Conservation (phyloP, 2,888 invertebrate species). For the Clunio marinus region DNA sequence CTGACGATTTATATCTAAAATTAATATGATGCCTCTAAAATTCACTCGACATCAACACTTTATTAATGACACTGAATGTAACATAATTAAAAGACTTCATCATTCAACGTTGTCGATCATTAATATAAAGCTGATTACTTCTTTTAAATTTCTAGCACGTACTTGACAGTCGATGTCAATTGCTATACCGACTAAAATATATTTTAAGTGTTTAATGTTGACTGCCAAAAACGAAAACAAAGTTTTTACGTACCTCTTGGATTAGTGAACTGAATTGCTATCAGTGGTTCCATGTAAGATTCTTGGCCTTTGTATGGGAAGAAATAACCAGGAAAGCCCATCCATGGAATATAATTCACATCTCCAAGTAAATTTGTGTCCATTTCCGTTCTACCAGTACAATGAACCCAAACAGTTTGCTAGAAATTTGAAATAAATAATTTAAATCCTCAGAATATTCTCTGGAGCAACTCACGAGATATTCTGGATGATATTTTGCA, state of each 20-base stretch:
- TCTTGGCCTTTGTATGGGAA: slow-evolving; percentile 56
- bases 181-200: neutral
- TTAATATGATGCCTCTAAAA: too few species aligned
- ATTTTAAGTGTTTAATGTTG: neutral
- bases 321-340: slow-evolving; percentile 56
- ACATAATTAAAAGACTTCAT: too few species aligned
- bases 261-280: slow-evolving; percentile 55
- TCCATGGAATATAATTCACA: slow-evolving; percentile 55
- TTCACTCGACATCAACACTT: too few species aligned
- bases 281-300: slow-evolving; percentile 57
- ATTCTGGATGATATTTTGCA: neutral
- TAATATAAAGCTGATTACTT: neutral
- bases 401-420: slow-evolving; percentile 59
- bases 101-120: too few species aligned
- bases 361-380: slow-evolving; percentile 62
- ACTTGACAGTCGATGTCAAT: neutral
- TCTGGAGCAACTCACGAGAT: neutral
- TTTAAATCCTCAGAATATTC: neutral
- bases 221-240: neutral
- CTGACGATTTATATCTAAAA: too few species aligned
- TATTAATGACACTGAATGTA: too few species aligned
- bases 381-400: slow-evolving; percentile 61
- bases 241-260: slow-evolving; percentile 52
- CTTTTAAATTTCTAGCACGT: neutral
- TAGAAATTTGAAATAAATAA: slow-evolving; percentile 40